These are phyloP conservation scores for Eupsittula cactorum DNA, from an alignment of 2,113 vertebrate species.

Conservation along the genomic window DNA sequence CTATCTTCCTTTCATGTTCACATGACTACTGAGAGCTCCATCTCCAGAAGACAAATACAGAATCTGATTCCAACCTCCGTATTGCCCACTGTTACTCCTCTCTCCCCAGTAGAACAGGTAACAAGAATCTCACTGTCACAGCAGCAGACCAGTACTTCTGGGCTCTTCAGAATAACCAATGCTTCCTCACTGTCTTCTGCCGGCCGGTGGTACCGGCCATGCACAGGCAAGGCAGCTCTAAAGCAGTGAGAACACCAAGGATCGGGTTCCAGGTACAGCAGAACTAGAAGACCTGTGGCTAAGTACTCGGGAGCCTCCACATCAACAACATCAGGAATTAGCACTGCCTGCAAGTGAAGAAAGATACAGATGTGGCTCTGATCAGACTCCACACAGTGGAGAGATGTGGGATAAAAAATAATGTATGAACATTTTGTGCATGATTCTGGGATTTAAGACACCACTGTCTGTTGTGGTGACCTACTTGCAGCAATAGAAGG, in stretches of 20 bases:
- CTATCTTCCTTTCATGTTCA: accelerated
- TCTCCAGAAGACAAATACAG: background rate
- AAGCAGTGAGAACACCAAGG: conserved; percentile 52
- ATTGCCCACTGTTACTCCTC: background rate
- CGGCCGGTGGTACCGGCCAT: conserved; percentile 86
- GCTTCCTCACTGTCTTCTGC: conserved; percentile 32
- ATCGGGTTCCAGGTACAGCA: conserved; percentile 75
- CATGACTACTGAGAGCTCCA: background rate
- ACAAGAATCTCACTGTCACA: conserved; percentile 58
- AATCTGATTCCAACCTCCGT: background rate
- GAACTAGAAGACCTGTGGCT: conserved; percentile 71
- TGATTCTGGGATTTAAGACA: background rate
- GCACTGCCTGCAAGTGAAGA: conserved; percentile 74
- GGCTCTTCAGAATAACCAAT: conserved; percentile 70
- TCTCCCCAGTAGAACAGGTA: background rate
- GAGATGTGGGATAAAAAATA: background rate
- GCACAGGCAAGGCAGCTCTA: conserved; percentile 79
- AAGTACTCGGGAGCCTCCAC: conserved; percentile 87
- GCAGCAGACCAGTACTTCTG: conserved; percentile 80
- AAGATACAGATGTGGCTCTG: accelerated
- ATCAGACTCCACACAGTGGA: background rate
- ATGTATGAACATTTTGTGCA: accelerated
- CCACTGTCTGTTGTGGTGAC: background rate
- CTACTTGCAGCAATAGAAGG: background rate
- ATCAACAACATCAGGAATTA: conserved; percentile 77